Evolutionary conservation across 2,888 invertebrate genomes (phyloP).

Genomic region (Dicycla oo): DNA sequence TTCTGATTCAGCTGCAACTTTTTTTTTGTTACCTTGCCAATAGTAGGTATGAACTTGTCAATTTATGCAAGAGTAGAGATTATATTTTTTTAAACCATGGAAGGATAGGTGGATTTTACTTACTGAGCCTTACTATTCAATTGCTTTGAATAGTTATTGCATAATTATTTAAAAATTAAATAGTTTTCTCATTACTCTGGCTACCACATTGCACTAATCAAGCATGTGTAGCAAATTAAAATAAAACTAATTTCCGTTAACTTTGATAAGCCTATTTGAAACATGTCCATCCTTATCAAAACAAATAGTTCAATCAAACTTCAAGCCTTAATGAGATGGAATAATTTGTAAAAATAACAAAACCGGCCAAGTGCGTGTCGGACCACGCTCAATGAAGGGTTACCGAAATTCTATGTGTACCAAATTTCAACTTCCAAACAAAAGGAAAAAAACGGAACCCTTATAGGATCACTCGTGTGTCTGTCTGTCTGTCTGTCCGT

Average conservation of each 20-base stretch:
- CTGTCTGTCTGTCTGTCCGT: too few relatives aligned
- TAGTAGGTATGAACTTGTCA: too few relatives aligned
- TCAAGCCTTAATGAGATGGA: not conserved
- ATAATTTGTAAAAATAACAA: not conserved
- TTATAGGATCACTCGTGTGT: too few relatives aligned
- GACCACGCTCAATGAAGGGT: too few relatives aligned
- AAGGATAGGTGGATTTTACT: not conserved
- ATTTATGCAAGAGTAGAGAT: not conserved
- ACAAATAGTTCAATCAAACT: slow-evolving; percentile 12
- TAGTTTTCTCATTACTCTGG: not conserved
- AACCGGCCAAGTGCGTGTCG: too few relatives aligned
- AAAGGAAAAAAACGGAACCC: too few relatives aligned
- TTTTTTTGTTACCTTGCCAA: not conserved
- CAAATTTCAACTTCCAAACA: too few relatives aligned
- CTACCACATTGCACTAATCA: not conserved
- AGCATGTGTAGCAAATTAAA: slow-evolving; percentile 15
- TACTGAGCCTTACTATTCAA: not conserved
- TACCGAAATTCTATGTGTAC: too few relatives aligned
- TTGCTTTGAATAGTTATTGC: not conserved
- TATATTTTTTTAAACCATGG: not conserved
- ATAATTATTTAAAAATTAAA: not conserved
- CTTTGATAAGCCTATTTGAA: slow-evolving; percentile 38
- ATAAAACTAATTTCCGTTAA: slow-evolving; percentile 3
- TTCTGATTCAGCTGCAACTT: not conserved
- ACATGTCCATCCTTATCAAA: slow-evolving; percentile 35